Base-by-base conservation (phyloP, 2,113 vertebrate species). In the Nerophis lumbriciformis region DNA sequence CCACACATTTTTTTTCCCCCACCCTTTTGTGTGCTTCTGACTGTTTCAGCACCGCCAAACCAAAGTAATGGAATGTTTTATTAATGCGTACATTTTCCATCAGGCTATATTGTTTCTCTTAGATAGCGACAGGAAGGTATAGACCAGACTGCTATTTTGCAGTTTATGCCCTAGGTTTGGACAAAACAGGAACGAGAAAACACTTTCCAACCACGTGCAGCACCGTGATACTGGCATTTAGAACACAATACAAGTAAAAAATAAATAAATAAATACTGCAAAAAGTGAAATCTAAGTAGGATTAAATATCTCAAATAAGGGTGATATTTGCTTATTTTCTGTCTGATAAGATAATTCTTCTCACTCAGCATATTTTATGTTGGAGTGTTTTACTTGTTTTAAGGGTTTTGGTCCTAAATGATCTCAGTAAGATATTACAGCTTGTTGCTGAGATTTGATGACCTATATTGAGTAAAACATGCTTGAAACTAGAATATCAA, bases 71-170 rank as follows among this genome's bases (percentile, higher is more conserved):
- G 51, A 48, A 47, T 73, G 1, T 73, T 52, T 66, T 75, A 67
- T 73, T 16, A 70, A 58, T 47, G 47, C 69, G 60, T 68, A 48
- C 5, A 62, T 66, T 67, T 44, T 61, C 74, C 37, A 76, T 57
- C 59, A 58, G 64, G 12, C 15, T 38, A 21, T 50, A 44, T 53
- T 53, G 53, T 63, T 53, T 51, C 59, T 59, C 51, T 14, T 12
- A 61, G 47, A 69, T 14, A 54, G 59, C 8, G 51, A 67, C 16
- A 37, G 66, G 65, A 65, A 58, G 2, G 35, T 65, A 44, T 49
- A 47, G 6, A 21, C 19, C 19, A 19, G 19, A 57, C 8, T 57
- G 57, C 8, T 44, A 36, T 52, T 57, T 36, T 9, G 61, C 54
- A 57, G 5, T 4, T 64, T 71, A 11, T 58, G 14, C 3, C 15